Percentiles rank a stretch among this genome's conserved stretches.
Conservation (phyloP, 2,797 vertebrate species). For the Oryzias sinensis region DNA sequence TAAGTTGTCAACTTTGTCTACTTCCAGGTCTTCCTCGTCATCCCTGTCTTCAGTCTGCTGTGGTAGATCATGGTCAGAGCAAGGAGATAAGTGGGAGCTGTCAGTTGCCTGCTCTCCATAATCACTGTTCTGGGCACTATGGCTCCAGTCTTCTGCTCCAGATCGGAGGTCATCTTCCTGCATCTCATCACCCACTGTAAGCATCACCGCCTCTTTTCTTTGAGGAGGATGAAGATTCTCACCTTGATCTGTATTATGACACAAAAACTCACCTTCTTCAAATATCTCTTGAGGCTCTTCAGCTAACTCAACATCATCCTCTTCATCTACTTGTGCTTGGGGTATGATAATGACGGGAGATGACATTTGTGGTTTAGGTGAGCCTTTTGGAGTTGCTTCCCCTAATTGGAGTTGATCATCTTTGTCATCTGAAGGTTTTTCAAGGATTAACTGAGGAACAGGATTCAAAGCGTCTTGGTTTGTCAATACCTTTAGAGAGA, state of each 20-base stretch:
- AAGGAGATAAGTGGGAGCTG: slow-evolving; percentile 65
- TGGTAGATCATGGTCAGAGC: slow-evolving; percentile 62
- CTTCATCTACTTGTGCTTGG: slow-evolving; percentile 68
- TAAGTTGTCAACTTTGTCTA: slow-evolving; percentile 17
- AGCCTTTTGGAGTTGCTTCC: slow-evolving; percentile 18
- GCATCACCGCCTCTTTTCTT: slow-evolving; percentile 30
- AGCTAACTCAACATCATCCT: slow-evolving; percentile 66
- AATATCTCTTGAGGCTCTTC: slow-evolving; percentile 74
- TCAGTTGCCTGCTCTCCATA: slow-evolving; percentile 50
- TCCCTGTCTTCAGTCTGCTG: slow-evolving; percentile 36
- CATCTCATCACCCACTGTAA: slow-evolving; percentile 39
- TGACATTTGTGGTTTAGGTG: slow-evolving; percentile 27
- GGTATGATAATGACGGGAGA: slow-evolving; percentile 72
- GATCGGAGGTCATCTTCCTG: slow-evolving; percentile 61
- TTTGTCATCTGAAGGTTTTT: slow-evolving; percentile 26
- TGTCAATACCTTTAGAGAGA: slow-evolving; percentile 10
- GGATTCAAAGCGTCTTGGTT: slow-evolving; percentile 12
- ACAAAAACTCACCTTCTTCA: slow-evolving; percentile 50
- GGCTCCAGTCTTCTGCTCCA: slow-evolving; percentile 63
- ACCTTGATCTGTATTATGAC: background rate
- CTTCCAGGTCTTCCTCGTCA: background rate
- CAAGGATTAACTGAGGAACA: slow-evolving; percentile 10
- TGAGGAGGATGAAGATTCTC: slow-evolving; percentile 1
- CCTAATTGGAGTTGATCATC: slow-evolving; percentile 19
- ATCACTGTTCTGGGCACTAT: slow-evolving; percentile 51